phyloP scores from a whole-genome alignment of 2,888 invertebrate genomes.

The Exocentrus adspersus region DNA sequence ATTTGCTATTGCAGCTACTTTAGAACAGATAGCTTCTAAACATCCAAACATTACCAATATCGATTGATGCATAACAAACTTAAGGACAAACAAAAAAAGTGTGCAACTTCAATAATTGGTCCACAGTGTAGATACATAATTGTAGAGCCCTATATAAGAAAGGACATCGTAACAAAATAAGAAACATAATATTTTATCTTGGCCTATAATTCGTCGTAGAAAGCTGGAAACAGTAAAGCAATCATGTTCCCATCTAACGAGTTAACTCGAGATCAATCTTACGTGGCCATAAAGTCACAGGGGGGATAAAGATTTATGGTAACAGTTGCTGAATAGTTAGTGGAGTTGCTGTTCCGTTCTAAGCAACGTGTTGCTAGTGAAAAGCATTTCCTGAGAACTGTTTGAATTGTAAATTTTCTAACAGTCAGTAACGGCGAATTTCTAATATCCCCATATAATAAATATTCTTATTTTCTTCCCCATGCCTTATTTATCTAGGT shows the following conservation, averaged over 20 bases:
- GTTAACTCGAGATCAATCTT: slow-evolving; percentile 29
- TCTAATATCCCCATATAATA: slow-evolving; percentile 22
- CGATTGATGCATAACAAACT: too few relatives aligned
- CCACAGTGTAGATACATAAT: too few relatives aligned
- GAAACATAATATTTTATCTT: not conserved
- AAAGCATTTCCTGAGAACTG: slow-evolving; percentile 15
- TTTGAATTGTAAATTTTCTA: slow-evolving; percentile 26
- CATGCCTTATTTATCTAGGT: slow-evolving; percentile 13
- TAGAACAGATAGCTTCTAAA: too few relatives aligned
- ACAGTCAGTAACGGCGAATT: slow-evolving; percentile 20
- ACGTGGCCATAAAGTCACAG: slow-evolving; percentile 23
- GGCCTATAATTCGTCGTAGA: not conserved
- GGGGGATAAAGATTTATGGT: slow-evolving; percentile 26
- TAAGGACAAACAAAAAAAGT: too few relatives aligned
- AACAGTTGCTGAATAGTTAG: slow-evolving; percentile 27
- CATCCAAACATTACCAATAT: too few relatives aligned
- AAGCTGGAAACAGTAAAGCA: slow-evolving; percentile 7
- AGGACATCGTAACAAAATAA: too few relatives aligned
- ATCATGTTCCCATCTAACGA: slow-evolving; percentile 20
- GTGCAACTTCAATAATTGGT: too few relatives aligned
- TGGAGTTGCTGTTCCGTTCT: slow-evolving; percentile 21
- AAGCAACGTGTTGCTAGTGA: slow-evolving; percentile 26
- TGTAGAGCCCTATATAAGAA: too few relatives aligned
- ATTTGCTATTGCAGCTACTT: too few relatives aligned
- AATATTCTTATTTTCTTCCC: slow-evolving; percentile 9